Conservation (phyloP, 2,888 invertebrate genomes). For the Aquatica leii region DNA sequence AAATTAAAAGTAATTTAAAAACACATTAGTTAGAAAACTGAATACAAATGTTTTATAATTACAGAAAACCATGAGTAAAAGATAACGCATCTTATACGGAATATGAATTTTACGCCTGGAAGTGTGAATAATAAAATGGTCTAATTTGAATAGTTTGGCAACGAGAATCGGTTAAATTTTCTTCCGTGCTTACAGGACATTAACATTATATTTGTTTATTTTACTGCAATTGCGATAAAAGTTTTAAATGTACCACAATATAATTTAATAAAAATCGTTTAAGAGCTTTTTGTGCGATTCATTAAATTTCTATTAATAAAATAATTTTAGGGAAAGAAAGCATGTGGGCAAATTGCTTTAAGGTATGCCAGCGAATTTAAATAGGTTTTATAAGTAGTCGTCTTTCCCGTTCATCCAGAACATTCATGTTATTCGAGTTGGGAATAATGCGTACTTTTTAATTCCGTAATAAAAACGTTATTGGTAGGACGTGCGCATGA, state of each 20-base stretch:
- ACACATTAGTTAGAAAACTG: slow-evolving; percentile 26
- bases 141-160: slow-evolving; percentile 15
- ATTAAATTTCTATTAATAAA: too few relatives aligned
- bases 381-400: slow-evolving; percentile 48
- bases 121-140: slow-evolving; percentile 14
- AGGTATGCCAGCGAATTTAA: slow-evolving; percentile 60
- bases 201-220: slow-evolving; percentile 7
- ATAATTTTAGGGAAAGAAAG: too few relatives aligned
- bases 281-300: not conserved
- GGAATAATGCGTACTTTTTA: slow-evolving; percentile 51
- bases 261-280: slow-evolving; percentile 10
- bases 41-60: slow-evolving; percentile 29
- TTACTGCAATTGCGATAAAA: slow-evolving; percentile 4
- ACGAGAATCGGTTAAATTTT: slow-evolving; percentile 11
- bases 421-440: slow-evolving; percentile 31
- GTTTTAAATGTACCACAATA: not conserved
- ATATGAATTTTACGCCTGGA: slow-evolving; percentile 11
- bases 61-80: slow-evolving; percentile 22
- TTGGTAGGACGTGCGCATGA: slow-evolving; percentile 56
- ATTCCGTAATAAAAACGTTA: slow-evolving; percentile 58
- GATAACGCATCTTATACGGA: slow-evolving; percentile 20
- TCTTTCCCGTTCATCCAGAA: slow-evolving; percentile 20
- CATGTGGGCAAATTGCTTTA: slow-evolving; percentile 28
- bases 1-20: slow-evolving; percentile 23
- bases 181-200: slow-evolving; percentile 3